Evolutionary conservation across 1,140 invertebrate genomes (phyloP), one percentile per base, ranked within the genome.

Genomic region (Drosophila ohnishii): DNA sequence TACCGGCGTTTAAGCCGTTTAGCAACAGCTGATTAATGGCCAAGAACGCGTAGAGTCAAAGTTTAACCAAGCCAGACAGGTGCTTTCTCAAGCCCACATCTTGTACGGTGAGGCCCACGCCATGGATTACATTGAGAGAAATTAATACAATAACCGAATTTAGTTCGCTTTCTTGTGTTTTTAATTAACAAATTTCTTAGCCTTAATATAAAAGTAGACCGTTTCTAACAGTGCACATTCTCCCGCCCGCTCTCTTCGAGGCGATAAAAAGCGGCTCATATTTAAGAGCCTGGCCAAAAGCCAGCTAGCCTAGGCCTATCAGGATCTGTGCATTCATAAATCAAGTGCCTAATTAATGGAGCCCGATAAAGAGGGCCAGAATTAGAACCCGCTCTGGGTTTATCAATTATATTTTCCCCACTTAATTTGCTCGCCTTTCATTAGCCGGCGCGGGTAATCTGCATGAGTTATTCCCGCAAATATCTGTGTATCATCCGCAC

Each of bases 321-420:
- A 37, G 50, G 45, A 80, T 80, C 77, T 58, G 51, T 71, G 73
- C 67, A 59, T 80, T 85, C 81, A 86, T 86, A 86, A 86, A 86
- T 86, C 82, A 86, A 79, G 82, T 44, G 56, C 37, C 83, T 86
- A 86, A 86, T 87, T 86, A 86, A 86, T 86, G 82, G 83, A 19
- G 40, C 28, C n/a, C 55, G 82, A 86, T 87, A 86, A 83, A 22
- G 62, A 59, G 66, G 40, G 50, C 78, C 79, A 79, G 82, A 87
- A 86, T 83, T 86, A 86, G 82, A 86, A 76, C 82, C 63, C 75
- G 77, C 48, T 44, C 42, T 72, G 66, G 78, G 82, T 79, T 86
- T 86, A 86, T 86, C 82, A 86, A 86, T 86, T 87, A 86, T 86
- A 86, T 87, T 86, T 84, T 82, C 63, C 67, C 72, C 78, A 88